Conservation (phyloP, 2,797 vertebrate genomes). For the Dendrocincla tyrannina region DNA sequence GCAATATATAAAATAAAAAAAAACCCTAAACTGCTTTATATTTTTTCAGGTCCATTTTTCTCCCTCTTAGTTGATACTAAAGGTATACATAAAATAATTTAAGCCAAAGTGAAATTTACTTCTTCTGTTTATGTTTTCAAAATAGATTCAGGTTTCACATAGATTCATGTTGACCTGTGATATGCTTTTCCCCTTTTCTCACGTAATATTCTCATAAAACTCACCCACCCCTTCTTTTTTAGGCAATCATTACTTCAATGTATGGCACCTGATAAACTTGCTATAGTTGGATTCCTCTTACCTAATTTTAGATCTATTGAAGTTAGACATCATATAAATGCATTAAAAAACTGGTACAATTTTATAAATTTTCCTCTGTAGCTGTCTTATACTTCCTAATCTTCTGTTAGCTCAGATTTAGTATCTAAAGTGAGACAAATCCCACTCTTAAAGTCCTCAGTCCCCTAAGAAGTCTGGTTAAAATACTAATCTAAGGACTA, state of each 20-base stretch:
- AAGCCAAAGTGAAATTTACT: neutral
- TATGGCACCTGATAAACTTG: neutral
- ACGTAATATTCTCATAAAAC: neutral
- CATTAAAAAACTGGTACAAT: neutral
- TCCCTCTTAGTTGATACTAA: neutral
- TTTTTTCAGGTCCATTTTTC: neutral
- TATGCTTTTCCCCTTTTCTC: neutral
- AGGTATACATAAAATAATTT: neutral
- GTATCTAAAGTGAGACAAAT: neutral
- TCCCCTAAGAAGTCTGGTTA: neutral
- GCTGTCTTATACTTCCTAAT: neutral
- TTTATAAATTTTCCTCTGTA: neutral
- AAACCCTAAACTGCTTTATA: neutral
- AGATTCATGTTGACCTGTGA: neutral
- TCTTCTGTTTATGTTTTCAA: neutral
- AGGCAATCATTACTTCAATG: neutral
- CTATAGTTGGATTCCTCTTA: neutral
- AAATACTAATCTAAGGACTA: neutral
- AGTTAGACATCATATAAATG: neutral
- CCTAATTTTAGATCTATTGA: neutral
- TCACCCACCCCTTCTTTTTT: neutral
- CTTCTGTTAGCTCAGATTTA: neutral
- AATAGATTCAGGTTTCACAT: neutral
- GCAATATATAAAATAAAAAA: neutral
- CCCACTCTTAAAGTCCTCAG: neutral